Percentiles rank a stretch among this genome's conserved stretches.
Conservation (phyloP, 2,113 vertebrate species). For the Siphamia tubifer region DNA sequence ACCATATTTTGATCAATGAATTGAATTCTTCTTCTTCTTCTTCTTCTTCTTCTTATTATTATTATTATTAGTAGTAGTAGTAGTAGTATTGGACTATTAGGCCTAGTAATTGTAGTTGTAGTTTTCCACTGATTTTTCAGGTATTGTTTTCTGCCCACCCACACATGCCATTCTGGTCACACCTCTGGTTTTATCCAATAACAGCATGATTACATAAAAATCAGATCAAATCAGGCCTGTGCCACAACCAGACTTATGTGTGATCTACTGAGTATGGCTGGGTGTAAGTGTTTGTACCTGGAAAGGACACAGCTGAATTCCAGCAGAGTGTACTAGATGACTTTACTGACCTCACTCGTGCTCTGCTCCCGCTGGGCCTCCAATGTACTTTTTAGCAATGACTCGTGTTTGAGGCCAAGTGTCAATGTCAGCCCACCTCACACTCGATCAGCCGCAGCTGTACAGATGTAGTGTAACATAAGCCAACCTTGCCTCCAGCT, state of each 20-base stretch:
- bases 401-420: constrained; percentile 49
- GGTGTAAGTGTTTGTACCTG: constrained; percentile 12
- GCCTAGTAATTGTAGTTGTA: too few relatives aligned
- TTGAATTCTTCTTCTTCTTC: too few relatives aligned
- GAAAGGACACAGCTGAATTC: constrained; percentile 42
- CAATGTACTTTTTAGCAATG: constrained; percentile 32
- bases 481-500: constrained; percentile 59
- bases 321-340: constrained; percentile 1
- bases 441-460: constrained; percentile 20
- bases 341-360: not conserved
- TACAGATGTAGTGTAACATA: constrained; percentile 28
- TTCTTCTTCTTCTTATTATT: too few relatives aligned
- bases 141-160: too few relatives aligned
- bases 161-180: too few relatives aligned
- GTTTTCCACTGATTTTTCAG: too few relatives aligned
- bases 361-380: constrained; percentile 22
- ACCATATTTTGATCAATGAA: too few relatives aligned
- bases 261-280: constrained; percentile 1
- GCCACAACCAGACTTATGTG: constrained; percentile 20
- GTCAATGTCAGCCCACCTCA: constrained; percentile 61
- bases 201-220: constrained; percentile 33
- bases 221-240: constrained; percentile 45
- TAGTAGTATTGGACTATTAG: too few relatives aligned
- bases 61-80: too few relatives aligned
- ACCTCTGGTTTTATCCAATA: constrained; percentile 42